These are phyloP conservation scores for Remorina albescens DNA, from an alignment of 2,797 vertebrate genomes.

Conservation along the genomic window DNA sequence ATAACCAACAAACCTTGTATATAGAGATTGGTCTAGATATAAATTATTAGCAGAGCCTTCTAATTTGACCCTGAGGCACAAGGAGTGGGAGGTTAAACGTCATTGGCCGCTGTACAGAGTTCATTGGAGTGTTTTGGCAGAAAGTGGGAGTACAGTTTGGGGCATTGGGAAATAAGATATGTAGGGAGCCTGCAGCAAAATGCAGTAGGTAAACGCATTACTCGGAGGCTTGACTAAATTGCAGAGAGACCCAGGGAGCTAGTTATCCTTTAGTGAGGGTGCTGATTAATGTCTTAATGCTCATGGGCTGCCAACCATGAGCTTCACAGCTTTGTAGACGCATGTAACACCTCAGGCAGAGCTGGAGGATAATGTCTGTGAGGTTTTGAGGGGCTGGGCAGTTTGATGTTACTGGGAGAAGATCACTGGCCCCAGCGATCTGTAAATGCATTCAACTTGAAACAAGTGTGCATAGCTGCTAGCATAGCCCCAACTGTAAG, in stretches of 20 bases:
- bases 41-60: conserved; percentile 45
- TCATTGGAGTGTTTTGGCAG: conserved; percentile 41
- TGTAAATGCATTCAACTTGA: conserved; percentile 24
- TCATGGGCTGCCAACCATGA: conserved; percentile 55
- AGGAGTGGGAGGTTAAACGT: conserved; percentile 64
- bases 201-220: conserved; percentile 71
- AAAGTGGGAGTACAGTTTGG: conserved; percentile 56
- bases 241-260: conserved; percentile 77
- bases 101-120: conserved; percentile 39
- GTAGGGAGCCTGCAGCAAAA: conserved; percentile 59
- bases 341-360: conserved; percentile 16
- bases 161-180: conserved; percentile 75
- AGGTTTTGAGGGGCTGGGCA: conserved; percentile 28
- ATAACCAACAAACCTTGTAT: conserved; percentile 10
- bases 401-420: conserved; percentile 21
- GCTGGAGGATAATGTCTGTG: conserved; percentile 26
- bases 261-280: conserved; percentile 63
- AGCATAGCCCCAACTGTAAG: background rate
- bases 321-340: conserved; percentile 42
- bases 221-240: conserved; percentile 74
- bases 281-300: conserved; percentile 71
- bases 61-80: conserved; percentile 59
- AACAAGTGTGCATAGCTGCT: conserved; percentile 4
- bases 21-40: conserved; percentile 22
- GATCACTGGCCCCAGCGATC: background rate